Evolutionary conservation across 1,140 invertebrate species (phyloP), one percentile per base, ranked within the genome.

Genomic region (Heliconius congener): DNA sequence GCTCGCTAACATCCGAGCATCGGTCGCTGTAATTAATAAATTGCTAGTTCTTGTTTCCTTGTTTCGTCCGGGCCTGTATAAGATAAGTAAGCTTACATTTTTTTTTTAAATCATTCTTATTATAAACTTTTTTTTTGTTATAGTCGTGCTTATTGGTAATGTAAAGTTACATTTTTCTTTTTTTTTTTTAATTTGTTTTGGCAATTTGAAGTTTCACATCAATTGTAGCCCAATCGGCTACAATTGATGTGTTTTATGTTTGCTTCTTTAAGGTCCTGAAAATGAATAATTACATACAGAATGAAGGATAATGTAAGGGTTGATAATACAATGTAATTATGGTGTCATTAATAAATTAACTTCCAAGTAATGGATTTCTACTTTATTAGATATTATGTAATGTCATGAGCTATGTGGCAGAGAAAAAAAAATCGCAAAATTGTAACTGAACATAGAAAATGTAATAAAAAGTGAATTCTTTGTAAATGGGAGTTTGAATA

Each of bases 391-490:
- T 90, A 90, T 92, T 91, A 87, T 94, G 88, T 92, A 91, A 90
- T 91, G 87, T 90, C 86, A 85, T 87, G 87, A 91, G 85, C 88
- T 85, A 88, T 85, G 89, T 93, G 90, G 88, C 88, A 89, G 89
- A 87, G 80, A 91, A 93, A 94, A 93, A 75, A 93, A 94, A 94
- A 93, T 91, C 88, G 91, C 88, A 93, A 93, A 94, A 94, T 90
- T 93, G 91, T 94, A 91, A 93, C 85, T 84, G 85, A 92, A 89
- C 82, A 90, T 92, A 93, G 90, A 94, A 94, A 91, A 92, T 92
- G 85, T 86, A 94, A 93, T 91, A 94, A 93, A 94, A 94, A 91
- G 87, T 92, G 90, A 92, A 88, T 88, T 93, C 90, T 94, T 93
- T 93, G 87, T 93, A 94, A 88, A 76, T 81, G 83, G 85, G 85